Base-by-base conservation (phyloP, 2,797 vertebrate genomes). In the Enteromius treurensis region DNA sequence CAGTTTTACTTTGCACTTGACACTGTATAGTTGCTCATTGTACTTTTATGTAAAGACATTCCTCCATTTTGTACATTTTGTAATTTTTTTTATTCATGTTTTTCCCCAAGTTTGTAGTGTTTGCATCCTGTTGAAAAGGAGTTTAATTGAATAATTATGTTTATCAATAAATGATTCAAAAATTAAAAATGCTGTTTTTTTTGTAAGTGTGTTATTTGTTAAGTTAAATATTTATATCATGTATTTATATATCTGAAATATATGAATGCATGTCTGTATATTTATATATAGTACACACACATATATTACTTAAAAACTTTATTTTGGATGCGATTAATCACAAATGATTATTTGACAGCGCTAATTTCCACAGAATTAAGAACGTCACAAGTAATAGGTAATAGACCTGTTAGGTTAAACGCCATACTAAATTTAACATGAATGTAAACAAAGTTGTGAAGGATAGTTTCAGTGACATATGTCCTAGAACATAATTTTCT, bases 41-140 rank as follows among this genome's bases (percentile, higher is more conserved):
- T 9, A 88, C 62, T 71, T 86, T 85, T 77, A 23, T 83, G 29
- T 77, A 51, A 45, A 81, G 79, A 68, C 81, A 70, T 82, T 90
- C 87, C 89, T 74, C 80, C 37, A 65, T 17, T 40, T 58, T 84
- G 17, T 53, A 45, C 42, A 45, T 45, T 45, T 45, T 45, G 42
- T 45, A 45, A 11, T 45, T 83, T 47, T 70, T 21, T 29, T 74
- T 65, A 47, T 62, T 45, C 29, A 17, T 68, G 5, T 34, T 74
- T 75, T 64, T 26, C 2, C 1, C 14, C 1, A 19, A 26, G 53
- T 40, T 7, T 51, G 17, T 26, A 75, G 51, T 8, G 32, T 68
- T 76, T 47, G 5, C 10, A 21, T 5, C 45, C 68, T 87, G 68
- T 49, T 74, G n/a, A 37, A 47, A 23, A 62, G 21, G 1, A 40